These are phyloP conservation scores for Takifugu flavidus DNA, from an alignment of 2,113 vertebrate genomes.

Conservation along the genomic window DNA sequence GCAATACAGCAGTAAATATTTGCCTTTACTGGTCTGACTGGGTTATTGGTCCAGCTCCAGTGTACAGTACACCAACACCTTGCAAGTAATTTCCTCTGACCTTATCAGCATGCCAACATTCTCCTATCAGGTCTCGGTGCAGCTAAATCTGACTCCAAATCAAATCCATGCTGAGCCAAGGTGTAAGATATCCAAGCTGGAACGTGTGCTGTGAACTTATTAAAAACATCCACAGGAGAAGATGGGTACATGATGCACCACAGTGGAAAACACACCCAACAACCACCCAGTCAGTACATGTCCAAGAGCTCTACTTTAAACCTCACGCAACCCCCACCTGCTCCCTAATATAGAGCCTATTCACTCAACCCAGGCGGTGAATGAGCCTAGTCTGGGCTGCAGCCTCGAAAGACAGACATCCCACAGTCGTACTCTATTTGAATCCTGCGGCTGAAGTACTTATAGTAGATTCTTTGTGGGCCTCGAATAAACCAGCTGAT, in stretches of 20 bases:
- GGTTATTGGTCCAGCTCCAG: too few species aligned
- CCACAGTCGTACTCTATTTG: not conserved
- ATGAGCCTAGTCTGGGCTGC: slow-evolving; percentile 9
- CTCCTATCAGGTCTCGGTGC: slow-evolving; percentile 38
- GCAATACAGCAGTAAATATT: too few species aligned
- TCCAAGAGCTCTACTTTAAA: slow-evolving; percentile 60
- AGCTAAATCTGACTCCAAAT: slow-evolving; percentile 39
- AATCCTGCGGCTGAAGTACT: too few species aligned
- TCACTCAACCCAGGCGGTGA: slow-evolving; percentile 19
- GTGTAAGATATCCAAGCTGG: slow-evolving; percentile 15
- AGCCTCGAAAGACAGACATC: slow-evolving; percentile 18
- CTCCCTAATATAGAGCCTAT: slow-evolving; percentile 47
- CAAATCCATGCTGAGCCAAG: slow-evolving; percentile 24
- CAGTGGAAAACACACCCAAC: slow-evolving; percentile 53
- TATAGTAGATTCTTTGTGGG: too few species aligned
- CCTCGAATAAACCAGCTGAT: too few species aligned
- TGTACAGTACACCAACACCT: too few species aligned
- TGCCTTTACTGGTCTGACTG: too few species aligned
- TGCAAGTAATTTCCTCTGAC: slow-evolving; percentile 27
- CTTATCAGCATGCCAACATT: slow-evolving; percentile 41
- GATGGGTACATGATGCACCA: slow-evolving; percentile 50
- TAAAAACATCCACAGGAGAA: slow-evolving; percentile 40
- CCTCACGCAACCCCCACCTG: slow-evolving; percentile 20
- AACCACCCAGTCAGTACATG: slow-evolving; percentile 21
- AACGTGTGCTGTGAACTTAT: slow-evolving; percentile 33